Evolutionary conservation across 2,888 invertebrate species (phyloP), one percentile per base, ranked within the genome.

Genomic region (Plemyria rubiginata): DNA sequence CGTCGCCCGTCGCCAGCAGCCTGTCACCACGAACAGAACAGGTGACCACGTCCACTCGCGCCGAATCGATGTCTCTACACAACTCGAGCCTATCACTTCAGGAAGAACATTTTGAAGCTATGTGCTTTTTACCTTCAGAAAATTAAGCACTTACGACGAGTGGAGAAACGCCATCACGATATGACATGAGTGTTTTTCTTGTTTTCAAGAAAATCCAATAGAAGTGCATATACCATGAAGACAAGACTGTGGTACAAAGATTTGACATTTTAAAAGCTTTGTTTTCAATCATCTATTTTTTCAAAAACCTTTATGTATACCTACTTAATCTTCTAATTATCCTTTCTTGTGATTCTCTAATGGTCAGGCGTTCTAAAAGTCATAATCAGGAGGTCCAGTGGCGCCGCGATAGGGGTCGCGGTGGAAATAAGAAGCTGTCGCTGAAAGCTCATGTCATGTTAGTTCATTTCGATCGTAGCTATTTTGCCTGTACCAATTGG

Each of bases 21-120:
- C 63, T 55, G 58, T 46, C 60, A 46, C 67, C 13, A 16, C 38
- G n/a, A n/a, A n/a, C 64, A 62, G 70, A 73, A 75, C 59, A 59
- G 41, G 41, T 53, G 55, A 55, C 48, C 28, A 15, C 54, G 45
- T 16, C 45, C 45, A 16, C 45, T 45, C 45, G 32, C 32, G 50
- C 46, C 28, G 28, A 49, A 48, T 46, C 36, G 12, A 55, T 55
- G 55, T 52, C 40, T 40, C 41, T n/a, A 54, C 7, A 6, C 13
- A 7, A 8, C 43, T 45, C 16, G 2, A 11, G 7, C 11, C 16
- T 45, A 43, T 15, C 15, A 16, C 16, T 11, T 11, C 36, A 38
- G 32, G 32, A 8, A 4, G 8, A 32, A 32, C 8, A 32, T 8
- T 6, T 8, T 6, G 4, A 29, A 29, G 29, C 29, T 29, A 29